Base-by-base conservation (phyloP, 2,113 vertebrate species). In the Cyanocitta stelleri region DNA sequence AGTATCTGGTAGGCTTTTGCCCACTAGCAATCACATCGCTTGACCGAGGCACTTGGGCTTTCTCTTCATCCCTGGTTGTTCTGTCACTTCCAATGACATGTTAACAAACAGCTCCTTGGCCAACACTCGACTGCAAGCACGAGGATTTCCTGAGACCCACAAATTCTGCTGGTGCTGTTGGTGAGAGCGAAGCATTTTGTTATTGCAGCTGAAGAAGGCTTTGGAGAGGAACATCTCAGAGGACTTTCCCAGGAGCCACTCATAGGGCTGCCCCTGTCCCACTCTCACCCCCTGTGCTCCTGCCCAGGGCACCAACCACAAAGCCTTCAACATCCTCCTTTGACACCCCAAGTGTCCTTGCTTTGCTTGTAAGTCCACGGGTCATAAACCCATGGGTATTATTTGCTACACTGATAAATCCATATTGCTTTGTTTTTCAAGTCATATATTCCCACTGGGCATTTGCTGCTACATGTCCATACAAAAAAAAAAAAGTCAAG, bases 1-100 rank as follows among this genome's bases (percentile, higher is more conserved):
- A 93, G 85, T 62, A 88, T 73, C 93, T 82, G 21, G 64, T 88
- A 89, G 62, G 87, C 80, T 88, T 95, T 76, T 85, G 62, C 49
- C 66, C 58, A 64, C 5, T n/a, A 61, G 59, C 85, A 82, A 27
- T 59, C 35, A 11, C 35, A 35, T n/a, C 2, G 0, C 33, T 66
- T 35, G 18, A 21, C 29, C 0, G 0, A 3, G 6, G 20, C 18
- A 14, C 32, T 24, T 32, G 58, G 59, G 46, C 32, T 81, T 63
- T 81, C 63, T 52, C 46, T 75, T 80, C 18, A 23, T 37, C 67
- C 86, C 78, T 49, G 78, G 16, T 46, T 56, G 26, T n/a, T 58
- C 77, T 61, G 54, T 56, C 83, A 37, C 43, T 84, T 81, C 24
- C 59, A 64, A 18, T n/a, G 78, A 41, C 2, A 3, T 1, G 18